Base-by-base conservation (phyloP, 2,888 invertebrate genomes). In the Oligia strigilis region DNA sequence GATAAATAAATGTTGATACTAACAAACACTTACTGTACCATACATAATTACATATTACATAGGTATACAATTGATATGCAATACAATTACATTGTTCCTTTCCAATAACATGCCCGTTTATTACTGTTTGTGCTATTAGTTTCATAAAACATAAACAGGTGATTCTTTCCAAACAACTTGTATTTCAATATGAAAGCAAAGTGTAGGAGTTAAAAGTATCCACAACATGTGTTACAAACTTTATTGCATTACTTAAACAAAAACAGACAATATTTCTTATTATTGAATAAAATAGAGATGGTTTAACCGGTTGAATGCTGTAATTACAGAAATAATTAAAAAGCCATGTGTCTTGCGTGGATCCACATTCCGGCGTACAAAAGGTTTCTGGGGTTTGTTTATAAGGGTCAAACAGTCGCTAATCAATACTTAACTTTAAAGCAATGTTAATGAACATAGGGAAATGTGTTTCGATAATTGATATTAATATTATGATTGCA, bases 401-500 rank as follows among this genome's bases (percentile, higher is more conserved):
- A 5, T 17, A 52, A 17, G 17, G 17, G 55, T 55, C 8, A 55
- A 55, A 19, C 55, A 55, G 19, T 55, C 8, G 19, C 55, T 55
- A 19, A 55, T 19, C 8, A 55, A 0, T 55, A 52, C 55, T 19
- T 19, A 55, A 19, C 55, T 55, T 19, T 55, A 8, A 43, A 55
- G 19, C 55, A 19, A 55, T 3, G 55, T 55, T 55, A 19, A 55
- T 55, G 19, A 2, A 19, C 19, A 55, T 19, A 8, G 19, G 55
- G 6, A 19, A 23, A 52, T 70, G 19, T 70, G 14, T n/a, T 55
- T 58, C 11, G 17, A n/a, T 72, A 17, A n/a, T 60, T 43, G 19
- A n/a, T 60, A 60, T 58, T n/a, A 17, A 40, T 19, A n/a, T 62
- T 72, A 19, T 72, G 4, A 36, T 87, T 83, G 4, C 93, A 99